These are phyloP conservation scores for Mormyrus iriodes DNA, from an alignment of 2,113 vertebrate species.

Conservation along the genomic window DNA sequence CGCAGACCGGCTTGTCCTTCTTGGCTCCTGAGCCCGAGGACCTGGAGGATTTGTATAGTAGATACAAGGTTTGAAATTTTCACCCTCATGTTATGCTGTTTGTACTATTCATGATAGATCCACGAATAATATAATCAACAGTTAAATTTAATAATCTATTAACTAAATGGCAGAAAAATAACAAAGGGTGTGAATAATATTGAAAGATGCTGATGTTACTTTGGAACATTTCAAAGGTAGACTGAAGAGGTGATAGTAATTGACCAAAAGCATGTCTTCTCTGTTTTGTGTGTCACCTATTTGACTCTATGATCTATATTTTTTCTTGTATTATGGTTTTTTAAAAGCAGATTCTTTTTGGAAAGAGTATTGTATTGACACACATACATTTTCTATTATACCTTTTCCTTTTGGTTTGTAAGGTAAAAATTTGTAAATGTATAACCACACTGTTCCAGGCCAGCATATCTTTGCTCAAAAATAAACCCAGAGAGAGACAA, in stretches of 20 bases:
- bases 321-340: background rate
- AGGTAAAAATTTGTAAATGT: background rate
- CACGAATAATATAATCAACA: background rate
- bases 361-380: background rate
- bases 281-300: background rate
- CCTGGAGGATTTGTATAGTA: slow-evolving; percentile 81
- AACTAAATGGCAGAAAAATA: background rate
- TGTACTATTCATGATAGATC: background rate
- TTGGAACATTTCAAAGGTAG: background rate
- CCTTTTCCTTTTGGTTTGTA: background rate
- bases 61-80: slow-evolving; percentile 71
- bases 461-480: background rate
- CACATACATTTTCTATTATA: background rate
- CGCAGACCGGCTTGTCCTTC: slow-evolving; percentile 80
- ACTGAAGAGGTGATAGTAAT: background rate
- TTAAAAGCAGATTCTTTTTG: background rate
- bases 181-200: background rate
- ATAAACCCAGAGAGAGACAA: background rate
- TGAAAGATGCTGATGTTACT: background rate
- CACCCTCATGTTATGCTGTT: background rate
- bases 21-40: slow-evolving; percentile 83
- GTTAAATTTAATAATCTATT: background rate
- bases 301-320: background rate
- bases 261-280: background rate
- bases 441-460: background rate